Conservation (phyloP, 2,888 invertebrate species). For the Gortyna flavago region DNA sequence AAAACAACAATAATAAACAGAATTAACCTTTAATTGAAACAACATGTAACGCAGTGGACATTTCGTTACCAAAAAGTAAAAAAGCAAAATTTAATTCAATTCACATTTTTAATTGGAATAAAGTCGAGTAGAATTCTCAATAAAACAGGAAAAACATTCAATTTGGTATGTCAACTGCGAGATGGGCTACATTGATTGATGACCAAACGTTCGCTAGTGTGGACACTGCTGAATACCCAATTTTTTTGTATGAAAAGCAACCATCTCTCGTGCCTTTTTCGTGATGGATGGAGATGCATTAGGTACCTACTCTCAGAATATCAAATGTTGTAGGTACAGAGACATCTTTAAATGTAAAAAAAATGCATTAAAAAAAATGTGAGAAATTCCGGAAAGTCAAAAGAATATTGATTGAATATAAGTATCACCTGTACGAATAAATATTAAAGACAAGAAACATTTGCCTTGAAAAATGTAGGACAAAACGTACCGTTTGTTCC, state of each 20-base stretch:
- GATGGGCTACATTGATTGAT: conserved; percentile 56
- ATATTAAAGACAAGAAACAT: too few relatives aligned
- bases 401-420: not conserved
- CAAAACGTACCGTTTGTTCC: not conserved
- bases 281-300: conserved; percentile 36
- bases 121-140: conserved; percentile 40
- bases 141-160: conserved; percentile 55
- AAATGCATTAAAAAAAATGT: not conserved
- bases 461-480: not conserved
- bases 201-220: conserved; percentile 28
- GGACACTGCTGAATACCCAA: conserved; percentile 39
- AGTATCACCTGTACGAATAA: not conserved
- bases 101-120: conserved; percentile 39
- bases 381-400: not conserved
- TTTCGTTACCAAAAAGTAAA: not conserved
- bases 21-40: conserved; percentile 1
- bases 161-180: conserved; percentile 56
- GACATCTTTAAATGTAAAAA: not conserved
- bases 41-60: not conserved
- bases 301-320: not conserved
- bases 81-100: conserved; percentile 7
- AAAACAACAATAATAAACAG: not conserved
- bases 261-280: conserved; percentile 12
- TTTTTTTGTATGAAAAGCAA: conserved; percentile 35
- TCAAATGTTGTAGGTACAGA: not conserved